Evolutionary conservation across 2,888 invertebrate genomes (phyloP).

Genomic region (Ceriagrion tenellum): DNA sequence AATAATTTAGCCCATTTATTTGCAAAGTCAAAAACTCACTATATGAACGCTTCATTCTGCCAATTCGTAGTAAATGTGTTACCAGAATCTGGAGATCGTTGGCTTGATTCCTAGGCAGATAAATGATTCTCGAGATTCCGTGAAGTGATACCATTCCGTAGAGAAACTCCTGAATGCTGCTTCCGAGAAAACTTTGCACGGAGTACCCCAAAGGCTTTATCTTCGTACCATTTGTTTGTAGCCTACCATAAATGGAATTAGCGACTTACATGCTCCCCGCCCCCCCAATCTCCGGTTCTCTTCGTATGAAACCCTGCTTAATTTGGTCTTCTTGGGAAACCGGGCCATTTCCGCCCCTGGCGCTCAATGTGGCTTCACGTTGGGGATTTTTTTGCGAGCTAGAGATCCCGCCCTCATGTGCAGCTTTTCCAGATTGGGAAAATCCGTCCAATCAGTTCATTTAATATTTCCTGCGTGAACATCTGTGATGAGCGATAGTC

Average conservation of each 20-base stretch:
- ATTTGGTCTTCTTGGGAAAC: slow-evolving; percentile 7
- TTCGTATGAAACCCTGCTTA: neutral
- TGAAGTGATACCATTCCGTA: neutral
- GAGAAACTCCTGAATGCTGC: neutral
- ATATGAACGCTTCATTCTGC: neutral
- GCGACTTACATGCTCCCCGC: neutral
- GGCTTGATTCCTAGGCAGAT: neutral
- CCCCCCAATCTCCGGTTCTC: neutral
- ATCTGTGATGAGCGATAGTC: neutral
- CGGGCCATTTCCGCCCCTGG: neutral
- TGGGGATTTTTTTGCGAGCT: neutral
- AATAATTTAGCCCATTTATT: too few relatives aligned
- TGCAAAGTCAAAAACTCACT: neutral
- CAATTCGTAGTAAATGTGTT: neutral
- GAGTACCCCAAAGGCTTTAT: neutral
- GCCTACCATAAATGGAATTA: neutral
- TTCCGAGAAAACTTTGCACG: neutral
- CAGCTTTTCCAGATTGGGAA: neutral
- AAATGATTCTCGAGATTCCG: neutral
- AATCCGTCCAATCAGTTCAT: neutral
- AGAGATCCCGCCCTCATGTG: neutral
- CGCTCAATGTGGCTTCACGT: neutral
- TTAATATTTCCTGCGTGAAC: neutral
- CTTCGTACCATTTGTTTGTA: neutral
- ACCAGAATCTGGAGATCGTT: neutral